Evolutionary conservation across 37 sponge, comb jelly and placozoan genomes (phyloP), one percentile per base, ranked within the genome.

Genomic region (Dysidea cf. avara): DNA sequence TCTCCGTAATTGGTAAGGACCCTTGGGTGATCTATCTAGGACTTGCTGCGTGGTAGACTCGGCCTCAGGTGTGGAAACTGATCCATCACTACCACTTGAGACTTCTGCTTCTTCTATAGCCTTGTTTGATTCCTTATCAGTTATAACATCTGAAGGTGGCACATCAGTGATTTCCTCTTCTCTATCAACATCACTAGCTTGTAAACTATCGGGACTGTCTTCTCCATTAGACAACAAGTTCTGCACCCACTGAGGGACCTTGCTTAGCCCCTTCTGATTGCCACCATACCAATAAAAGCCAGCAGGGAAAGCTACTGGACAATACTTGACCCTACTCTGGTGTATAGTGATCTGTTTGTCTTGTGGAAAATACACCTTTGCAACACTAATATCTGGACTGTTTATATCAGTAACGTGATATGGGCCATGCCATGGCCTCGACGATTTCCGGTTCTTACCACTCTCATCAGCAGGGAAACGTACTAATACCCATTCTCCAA

Each of bases 281-380:
- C 38, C 39, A 12, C 79, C 79, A 64, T 85, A 84, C 66, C 78
- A 84, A 47, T n/a, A 49, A 70, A 35, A 64, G 1, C 86, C 74
- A 0, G 68, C 12, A 17, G 86, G 86, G 32, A 85, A 56, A 3
- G 22, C 49, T 16, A 25, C 29, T 5, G 86, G 79, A n/a, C 79
- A 78, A n/a, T 31, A 2, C 7, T 39, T 33, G 9, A 78, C 79
- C 13, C 79, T 56, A 0, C 50, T 46, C 2, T 66, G 79, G 38
- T 85, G 86, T 2, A 85, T 67, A 13, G 17, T 72, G 43, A 85
- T 71, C 53, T 60, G 48, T 7, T 3, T 26, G 16, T 78, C 74
- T 31, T 78, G 49, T 52, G 86, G 56, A 29, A 58, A 65, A 34
- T 85, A 85, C 29, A 76, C 64, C 32, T 68, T 76, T 9, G 18